These are phyloP conservation scores for Gambelia wislizenii DNA, from an alignment of 2,797 vertebrate species.

Conservation along the genomic window DNA sequence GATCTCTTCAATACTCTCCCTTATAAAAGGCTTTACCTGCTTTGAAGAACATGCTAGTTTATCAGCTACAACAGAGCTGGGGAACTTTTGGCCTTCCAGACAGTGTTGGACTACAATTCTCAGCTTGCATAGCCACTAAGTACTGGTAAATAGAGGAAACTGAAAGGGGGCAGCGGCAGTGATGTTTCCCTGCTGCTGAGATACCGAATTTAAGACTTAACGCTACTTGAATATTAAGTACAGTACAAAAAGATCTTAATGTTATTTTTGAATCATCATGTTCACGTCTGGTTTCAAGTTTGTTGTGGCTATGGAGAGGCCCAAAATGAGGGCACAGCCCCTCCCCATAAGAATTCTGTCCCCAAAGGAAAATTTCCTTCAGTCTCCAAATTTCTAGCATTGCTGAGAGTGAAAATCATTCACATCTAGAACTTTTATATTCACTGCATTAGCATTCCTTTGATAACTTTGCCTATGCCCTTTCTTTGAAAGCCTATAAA, in stretches of 20 bases:
- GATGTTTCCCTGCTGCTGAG: background rate
- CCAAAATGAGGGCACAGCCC: no score
- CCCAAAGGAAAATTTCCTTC: no score
- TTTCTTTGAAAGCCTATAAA: no score
- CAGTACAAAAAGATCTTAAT: background rate
- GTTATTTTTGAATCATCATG: background rate
- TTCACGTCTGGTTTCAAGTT: background rate
- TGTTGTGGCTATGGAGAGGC: no score
- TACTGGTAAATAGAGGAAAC: background rate
- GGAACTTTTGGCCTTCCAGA: background rate
- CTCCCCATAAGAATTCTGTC: no score
- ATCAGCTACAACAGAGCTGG: background rate
- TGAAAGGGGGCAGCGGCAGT: no score
- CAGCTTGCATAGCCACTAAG: background rate
- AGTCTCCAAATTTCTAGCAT: no score
- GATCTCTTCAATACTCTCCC: constrained; percentile 14
- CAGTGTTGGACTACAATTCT: background rate
- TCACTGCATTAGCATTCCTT: no score
- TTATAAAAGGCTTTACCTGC: constrained; percentile 23
- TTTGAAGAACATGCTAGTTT: background rate
- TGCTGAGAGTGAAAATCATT: no score
- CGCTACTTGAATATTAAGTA: background rate
- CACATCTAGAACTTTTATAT: no score
- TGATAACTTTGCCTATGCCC: no score
- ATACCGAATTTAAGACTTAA: background rate